Evolutionary conservation across 2,888 invertebrate genomes (phyloP).

Genomic region (Nineta flava): DNA sequence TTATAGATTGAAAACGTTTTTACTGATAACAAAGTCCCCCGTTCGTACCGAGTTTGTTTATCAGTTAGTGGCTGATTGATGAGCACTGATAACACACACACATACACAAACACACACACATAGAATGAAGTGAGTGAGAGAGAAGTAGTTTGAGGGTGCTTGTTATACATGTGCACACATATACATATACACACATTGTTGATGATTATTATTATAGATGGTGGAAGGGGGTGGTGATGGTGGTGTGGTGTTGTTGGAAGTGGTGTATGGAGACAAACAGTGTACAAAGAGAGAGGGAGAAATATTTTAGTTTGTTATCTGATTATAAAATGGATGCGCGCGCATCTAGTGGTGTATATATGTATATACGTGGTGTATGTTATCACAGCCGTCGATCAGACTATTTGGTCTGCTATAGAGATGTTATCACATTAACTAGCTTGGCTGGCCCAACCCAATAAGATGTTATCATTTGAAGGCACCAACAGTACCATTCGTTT

Average conservation of each 20-base stretch:
- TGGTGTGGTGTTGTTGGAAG: conserved; percentile 18
- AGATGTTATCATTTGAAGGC: conserved; percentile 7
- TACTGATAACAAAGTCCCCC: conserved; percentile 32
- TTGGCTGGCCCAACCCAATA: conserved; percentile 30
- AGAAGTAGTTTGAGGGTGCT: conserved; percentile 10
- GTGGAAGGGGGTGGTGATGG: conserved; percentile 21
- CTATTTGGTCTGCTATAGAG: conserved; percentile 31
- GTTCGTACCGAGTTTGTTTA: conserved; percentile 28
- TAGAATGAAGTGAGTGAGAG: no score
- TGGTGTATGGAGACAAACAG: conserved; percentile 17
- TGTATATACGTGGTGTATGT: conserved; percentile 9
- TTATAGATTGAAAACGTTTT: conserved; percentile 35
- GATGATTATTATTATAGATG: conserved; percentile 21
- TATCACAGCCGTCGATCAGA: conserved; percentile 27
- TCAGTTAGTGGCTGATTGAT: conserved; percentile 30
- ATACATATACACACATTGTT: conserved; percentile 30
- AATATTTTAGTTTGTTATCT: conserved; percentile 24
- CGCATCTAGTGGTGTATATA: conserved; percentile 12
- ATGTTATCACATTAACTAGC: conserved; percentile 40
- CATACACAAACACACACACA: no score
- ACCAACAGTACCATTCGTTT: conserved; percentile 1
- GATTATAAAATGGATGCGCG: conserved; percentile 21
- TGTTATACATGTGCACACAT: not conserved
- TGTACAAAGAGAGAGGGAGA: conserved; percentile 18
- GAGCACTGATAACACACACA: conserved; percentile 28